A percentile compares a stretch with the other conserved stretches of the same genome.
Conservation (phyloP, 2,797 vertebrate genomes). For the Spheniscus humboldti region DNA sequence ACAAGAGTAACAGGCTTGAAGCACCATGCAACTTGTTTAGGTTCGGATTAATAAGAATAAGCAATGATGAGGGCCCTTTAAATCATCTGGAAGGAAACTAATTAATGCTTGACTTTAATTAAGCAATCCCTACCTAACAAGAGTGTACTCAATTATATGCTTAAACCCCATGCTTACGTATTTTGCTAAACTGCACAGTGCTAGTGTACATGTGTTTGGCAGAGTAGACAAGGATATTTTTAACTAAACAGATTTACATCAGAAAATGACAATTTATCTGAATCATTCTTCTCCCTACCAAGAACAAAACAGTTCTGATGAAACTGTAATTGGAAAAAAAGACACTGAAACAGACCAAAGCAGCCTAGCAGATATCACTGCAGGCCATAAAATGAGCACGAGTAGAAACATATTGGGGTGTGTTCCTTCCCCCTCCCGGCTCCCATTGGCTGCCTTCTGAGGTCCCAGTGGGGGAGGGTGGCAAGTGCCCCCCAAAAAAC, state of each 20-base stretch:
- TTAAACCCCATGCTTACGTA: not conserved
- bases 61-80: not conserved
- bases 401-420: not conserved
- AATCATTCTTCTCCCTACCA: not conserved
- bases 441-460: not conserved
- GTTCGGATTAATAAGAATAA: not conserved
- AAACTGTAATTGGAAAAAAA: not conserved
- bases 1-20: not conserved
- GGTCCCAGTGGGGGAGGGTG: not conserved
- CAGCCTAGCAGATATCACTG: not conserved
- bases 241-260: not conserved
- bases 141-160: not conserved
- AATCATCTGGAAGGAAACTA: slow-evolving; percentile 2
- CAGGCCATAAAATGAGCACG: not conserved
- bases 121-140: not conserved
- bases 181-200: not conserved
- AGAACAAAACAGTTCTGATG: not conserved
- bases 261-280: not conserved
- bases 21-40: not conserved
- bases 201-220: not conserved
- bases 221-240: not conserved
- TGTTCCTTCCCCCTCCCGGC: fast-evolving
- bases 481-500: fast-evolving
- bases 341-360: not conserved
- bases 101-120: slow-evolving; percentile 26